A percentile compares a stretch with the other conserved stretches of the same genome.
phyloP scores from a whole-genome alignment of 2,113 vertebrate genomes.

The Galeopterus variegatus region DNA sequence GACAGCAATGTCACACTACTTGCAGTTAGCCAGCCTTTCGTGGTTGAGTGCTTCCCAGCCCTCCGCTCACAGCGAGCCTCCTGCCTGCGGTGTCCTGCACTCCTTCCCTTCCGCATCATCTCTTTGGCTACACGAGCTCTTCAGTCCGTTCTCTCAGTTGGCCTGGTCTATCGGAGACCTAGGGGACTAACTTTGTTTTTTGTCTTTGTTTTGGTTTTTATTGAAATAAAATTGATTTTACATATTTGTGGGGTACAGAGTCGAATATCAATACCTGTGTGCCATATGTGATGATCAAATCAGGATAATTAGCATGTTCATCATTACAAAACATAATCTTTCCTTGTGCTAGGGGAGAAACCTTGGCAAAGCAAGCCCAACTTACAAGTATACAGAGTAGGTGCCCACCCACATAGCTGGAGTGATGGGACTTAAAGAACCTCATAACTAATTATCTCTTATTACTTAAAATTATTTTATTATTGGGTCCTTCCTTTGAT shows the following conservation, averaged over 20 bases:
- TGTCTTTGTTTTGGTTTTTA: no score
- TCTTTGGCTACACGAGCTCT: neutral
- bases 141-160: neutral
- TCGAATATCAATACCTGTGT: no score
- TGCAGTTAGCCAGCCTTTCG: neutral
- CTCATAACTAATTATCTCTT: neutral
- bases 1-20: neutral
- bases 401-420: neutral
- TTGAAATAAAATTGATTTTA: no score
- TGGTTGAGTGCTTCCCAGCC: neutral
- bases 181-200: neutral
- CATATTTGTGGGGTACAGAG: no score
- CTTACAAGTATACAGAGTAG: neutral
- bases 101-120: neutral
- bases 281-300: no score
- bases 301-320: no score
- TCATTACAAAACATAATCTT: no score
- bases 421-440: neutral
- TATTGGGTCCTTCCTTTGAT: neutral
- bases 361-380: neutral
- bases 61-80: neutral
- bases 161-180: neutral
- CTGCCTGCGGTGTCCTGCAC: neutral
- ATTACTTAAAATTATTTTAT: constrained; percentile 21
- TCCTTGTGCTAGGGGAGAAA: neutral